Evolutionary conservation across 1,140 invertebrate species (phyloP), one percentile per base, ranked within the genome.

Genomic region (Lepidurus packardi): DNA sequence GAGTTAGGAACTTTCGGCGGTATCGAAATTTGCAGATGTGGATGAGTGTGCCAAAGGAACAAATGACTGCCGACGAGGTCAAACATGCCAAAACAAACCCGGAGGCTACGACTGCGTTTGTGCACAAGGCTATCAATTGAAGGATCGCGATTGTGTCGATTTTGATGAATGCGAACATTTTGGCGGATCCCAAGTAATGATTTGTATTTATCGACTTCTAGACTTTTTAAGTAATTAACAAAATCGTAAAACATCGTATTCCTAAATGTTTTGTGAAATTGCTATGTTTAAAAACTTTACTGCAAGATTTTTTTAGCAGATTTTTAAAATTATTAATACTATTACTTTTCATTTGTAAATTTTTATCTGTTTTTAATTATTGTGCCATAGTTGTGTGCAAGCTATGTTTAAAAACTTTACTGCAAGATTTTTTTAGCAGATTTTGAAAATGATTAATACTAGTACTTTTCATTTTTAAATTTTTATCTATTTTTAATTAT

Each of bases 71-170:
- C 87, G 86, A 0, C 83, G 86, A 0, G 86, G 88, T n/a, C 92
- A 94, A 83, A 86, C 87, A 1, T 95, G 94, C 82, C 88, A 89
- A 73, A 95, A 95, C 84, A 86, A 89, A 6, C 86, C 85, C 3
- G 93, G 93, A 13, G 91, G 91, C 3, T 94, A 93, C 82, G 85
- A 89, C 0, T 95, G 93, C 81, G 85, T 88, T 45, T 95, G 94
- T 83, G 91, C 91, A 0, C 79, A 83, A 0, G 94, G 93, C 7
- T 88, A 90, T 82, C 85, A 86, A 34, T 73, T 85, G 4, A 82
- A 84, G 4, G 74, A 80, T 82, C 89, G 84, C 78, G 85, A 87
- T 8, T 90, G 89, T 80, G 83, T 87, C 42, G 91, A 92, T 82
- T 85, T 92, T 13, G 87, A 92, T 82, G 91, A 92, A 82, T 92